Conservation (phyloP, 2,888 invertebrate species). For the Xestia ashworthii region DNA sequence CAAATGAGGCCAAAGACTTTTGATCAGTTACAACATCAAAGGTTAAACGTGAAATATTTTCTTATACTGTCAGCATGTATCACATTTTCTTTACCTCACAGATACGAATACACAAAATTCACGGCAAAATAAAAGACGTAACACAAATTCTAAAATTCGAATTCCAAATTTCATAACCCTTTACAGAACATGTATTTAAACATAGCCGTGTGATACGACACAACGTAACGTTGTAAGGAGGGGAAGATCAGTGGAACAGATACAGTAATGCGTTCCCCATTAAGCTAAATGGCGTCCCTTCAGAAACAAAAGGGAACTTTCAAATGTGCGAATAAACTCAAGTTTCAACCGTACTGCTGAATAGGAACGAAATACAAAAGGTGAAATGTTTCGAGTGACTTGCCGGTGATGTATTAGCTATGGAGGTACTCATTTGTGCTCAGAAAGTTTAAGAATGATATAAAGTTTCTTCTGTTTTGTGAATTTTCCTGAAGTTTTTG, state of each 20-base stretch:
- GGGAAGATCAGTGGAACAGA: constrained; percentile 52
- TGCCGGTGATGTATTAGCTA: constrained; percentile 43
- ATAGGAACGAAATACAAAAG: constrained; percentile 57
- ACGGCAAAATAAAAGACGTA: constrained; percentile 6
- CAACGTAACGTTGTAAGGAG: constrained; percentile 27
- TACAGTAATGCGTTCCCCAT: constrained; percentile 62
- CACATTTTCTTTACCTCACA: constrained; percentile 11
- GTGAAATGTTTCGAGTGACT: constrained; percentile 56
- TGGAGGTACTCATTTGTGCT: constrained; percentile 7
- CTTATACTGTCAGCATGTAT: constrained; percentile 1
- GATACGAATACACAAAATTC: constrained; percentile 23
- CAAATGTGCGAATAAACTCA: constrained; percentile 60
- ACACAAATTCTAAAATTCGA: constrained; percentile 28
- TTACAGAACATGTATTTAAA: constrained; percentile 22
- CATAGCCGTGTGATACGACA: constrained; percentile 19
- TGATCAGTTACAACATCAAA: constrained; percentile 17
- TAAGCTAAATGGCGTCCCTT: constrained; percentile 58
- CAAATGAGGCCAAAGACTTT: constrained; percentile 2
- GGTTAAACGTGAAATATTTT: constrained; percentile 17
- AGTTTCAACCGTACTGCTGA: constrained; percentile 47
- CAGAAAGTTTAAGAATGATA: constrained; percentile 30
- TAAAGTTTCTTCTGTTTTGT: constrained; percentile 22
- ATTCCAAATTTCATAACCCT: constrained; percentile 35
- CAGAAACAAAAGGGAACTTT: constrained; percentile 64
- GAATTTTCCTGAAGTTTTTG: constrained; percentile 34